phyloP scores from a whole-genome alignment of 2,113 vertebrate genomes.

The Bubo scandiacus region DNA sequence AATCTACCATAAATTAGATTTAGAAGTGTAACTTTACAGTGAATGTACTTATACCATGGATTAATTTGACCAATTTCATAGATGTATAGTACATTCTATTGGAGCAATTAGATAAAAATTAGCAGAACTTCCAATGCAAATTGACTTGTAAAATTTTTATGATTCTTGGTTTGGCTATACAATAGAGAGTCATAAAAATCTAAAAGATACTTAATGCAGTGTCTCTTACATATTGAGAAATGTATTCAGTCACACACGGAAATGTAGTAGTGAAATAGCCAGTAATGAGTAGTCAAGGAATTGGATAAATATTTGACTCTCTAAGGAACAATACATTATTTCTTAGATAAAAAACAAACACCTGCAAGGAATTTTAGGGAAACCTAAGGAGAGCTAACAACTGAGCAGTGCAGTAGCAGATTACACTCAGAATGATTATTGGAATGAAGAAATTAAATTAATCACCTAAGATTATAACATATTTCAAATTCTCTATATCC shows the following conservation, averaged over 20 bases:
- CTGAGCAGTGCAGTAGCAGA: background rate
- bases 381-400: background rate
- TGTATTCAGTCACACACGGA: background rate
- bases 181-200: background rate
- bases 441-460: background rate
- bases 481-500: background rate
- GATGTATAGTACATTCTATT: background rate
- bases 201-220: background rate
- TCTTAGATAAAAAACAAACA: background rate
- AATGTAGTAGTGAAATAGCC: background rate
- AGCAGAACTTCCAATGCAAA: background rate
- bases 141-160: background rate
- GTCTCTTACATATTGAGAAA: background rate
- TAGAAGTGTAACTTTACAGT: background rate
- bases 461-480: background rate
- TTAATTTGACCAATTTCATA: background rate
- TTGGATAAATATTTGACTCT: background rate
- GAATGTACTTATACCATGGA: background rate
- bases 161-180: background rate
- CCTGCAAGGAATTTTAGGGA: background rate
- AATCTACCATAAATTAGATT: background rate
- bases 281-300: background rate
- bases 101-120: background rate
- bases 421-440: background rate
- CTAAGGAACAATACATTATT: background rate